A percentile compares a stretch with the other conserved stretches of the same genome.
Conservation (phyloP, 2,888 invertebrate species). For the Arctia plantaginis region DNA sequence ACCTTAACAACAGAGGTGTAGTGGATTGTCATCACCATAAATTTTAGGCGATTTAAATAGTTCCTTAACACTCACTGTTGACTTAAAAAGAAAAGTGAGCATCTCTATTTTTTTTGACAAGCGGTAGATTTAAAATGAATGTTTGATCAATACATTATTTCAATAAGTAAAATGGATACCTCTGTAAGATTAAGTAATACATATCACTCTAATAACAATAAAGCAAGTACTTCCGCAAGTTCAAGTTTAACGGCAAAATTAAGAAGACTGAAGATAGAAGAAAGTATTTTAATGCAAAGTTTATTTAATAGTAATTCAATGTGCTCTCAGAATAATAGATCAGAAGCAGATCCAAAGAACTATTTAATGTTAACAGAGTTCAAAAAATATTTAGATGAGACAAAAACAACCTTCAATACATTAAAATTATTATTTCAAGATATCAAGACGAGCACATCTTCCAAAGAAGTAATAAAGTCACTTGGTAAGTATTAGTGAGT, state of each 20-base stretch:
- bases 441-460: conserved; percentile 61
- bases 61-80: neutral
- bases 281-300: conserved; percentile 64
- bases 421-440: conserved; percentile 70
- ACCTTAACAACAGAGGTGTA: neutral
- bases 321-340: conserved; percentile 6
- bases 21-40: neutral
- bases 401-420: conserved; percentile 58
- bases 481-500: conserved; percentile 57
- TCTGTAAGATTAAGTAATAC: conserved; percentile 17
- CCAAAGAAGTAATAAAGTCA: conserved; percentile 58
- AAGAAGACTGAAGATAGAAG: conserved; percentile 76
- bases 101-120: neutral
- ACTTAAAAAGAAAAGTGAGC: neutral
- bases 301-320: conserved; percentile 29
- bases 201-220: conserved; percentile 21
- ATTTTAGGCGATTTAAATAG: neutral
- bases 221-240: conserved; percentile 11
- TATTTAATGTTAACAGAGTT: conserved; percentile 44
- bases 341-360: conserved; percentile 11
- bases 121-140: conserved; percentile 35
- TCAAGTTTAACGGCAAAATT: conserved; percentile 61
- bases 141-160: conserved; percentile 45
- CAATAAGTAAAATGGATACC: conserved; percentile 22
- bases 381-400: conserved; percentile 51